phyloP scores from a whole-genome alignment of 2,797 vertebrate genomes.

The Alfaro cultratus region DNA sequence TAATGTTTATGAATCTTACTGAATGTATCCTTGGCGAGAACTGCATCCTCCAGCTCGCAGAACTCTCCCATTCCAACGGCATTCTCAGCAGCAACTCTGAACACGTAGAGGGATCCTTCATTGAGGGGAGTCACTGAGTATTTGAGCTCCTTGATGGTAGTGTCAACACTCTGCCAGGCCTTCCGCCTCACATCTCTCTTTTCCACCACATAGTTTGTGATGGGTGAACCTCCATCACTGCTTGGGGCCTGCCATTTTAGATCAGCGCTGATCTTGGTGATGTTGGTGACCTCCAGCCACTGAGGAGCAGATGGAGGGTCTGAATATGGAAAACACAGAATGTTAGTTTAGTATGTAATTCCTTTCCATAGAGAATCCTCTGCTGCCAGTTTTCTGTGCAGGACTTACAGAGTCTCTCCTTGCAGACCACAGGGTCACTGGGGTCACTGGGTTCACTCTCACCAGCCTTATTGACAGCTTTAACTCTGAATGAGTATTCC shows the following conservation, averaged over 20 bases:
- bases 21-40: constrained; percentile 98
- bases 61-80: constrained; percentile 92
- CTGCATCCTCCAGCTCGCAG: constrained; percentile 93
- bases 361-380: background rate
- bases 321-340: constrained; percentile 44
- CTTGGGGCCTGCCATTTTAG: constrained; percentile 96
- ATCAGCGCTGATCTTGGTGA: constrained; percentile 91
- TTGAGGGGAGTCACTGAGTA: constrained; percentile 93
- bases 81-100: constrained; percentile 97
- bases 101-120: constrained; percentile 95
- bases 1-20: constrained; percentile 82
- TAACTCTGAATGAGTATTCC: constrained; percentile 95
- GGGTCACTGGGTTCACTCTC: constrained; percentile 97
- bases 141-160: constrained; percentile 94
- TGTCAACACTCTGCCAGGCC: constrained; percentile 95
- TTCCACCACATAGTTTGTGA: constrained; percentile 98
- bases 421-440: constrained; percentile 95
- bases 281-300: constrained; percentile 96
- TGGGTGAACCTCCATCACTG: constrained; percentile 94
- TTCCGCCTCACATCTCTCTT: constrained; percentile 97
- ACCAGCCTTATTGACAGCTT: constrained; percentile 93
- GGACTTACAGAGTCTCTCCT: constrained; percentile 93
- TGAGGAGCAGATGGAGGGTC: constrained; percentile 93
- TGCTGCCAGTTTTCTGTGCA: background rate
- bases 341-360: background rate